phyloP scores from a whole-genome alignment of 2,888 invertebrate species.

The Leptinotarsa haldemani region DNA sequence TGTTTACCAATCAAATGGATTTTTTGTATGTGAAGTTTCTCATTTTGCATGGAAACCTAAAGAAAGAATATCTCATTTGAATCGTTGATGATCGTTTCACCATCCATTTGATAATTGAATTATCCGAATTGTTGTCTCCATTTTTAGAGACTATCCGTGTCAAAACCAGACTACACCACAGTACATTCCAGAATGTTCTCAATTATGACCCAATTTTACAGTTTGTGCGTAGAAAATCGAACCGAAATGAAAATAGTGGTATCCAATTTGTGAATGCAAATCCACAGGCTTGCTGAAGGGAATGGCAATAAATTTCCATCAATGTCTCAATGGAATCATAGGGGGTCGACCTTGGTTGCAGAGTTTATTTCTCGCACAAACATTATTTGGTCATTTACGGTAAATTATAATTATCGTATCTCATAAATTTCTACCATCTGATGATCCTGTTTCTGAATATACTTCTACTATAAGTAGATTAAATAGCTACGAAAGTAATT shows the following conservation, averaged over 20 bases:
- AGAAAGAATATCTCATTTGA: too few species aligned
- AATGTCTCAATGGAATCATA: slow-evolving; percentile 57
- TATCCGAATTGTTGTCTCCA: too few species aligned
- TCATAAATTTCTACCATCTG: slow-evolving; percentile 13
- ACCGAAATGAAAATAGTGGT: slow-evolving; percentile 34
- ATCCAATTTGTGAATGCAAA: slow-evolving; percentile 53
- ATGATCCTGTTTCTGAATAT: too few species aligned
- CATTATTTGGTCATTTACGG: slow-evolving; percentile 35
- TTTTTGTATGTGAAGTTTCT: too few species aligned
- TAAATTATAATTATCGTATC: slow-evolving; percentile 20
- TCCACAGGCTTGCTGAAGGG: slow-evolving; percentile 56
- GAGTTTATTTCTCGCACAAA: slow-evolving; percentile 32
- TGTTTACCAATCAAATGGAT: too few species aligned
- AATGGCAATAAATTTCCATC: slow-evolving; percentile 61
- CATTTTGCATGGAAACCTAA: too few species aligned
- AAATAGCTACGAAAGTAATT: too few species aligned
- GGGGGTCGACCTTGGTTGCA: slow-evolving; percentile 57
- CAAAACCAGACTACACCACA: neutral
- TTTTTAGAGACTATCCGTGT: too few species aligned
- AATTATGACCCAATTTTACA: slow-evolving; percentile 29
- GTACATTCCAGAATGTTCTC: slow-evolving; percentile 15
- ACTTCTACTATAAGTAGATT: too few species aligned
- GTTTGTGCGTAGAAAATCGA: slow-evolving; percentile 28
- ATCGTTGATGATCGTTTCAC: too few species aligned
- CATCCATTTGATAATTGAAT: too few species aligned